Percentiles rank a stretch among this genome's conserved stretches.
These are phyloP conservation scores for Sinocyclocheilus anshuiensis DNA, from an alignment of 2,113 vertebrate genomes.

Conservation along the genomic window DNA sequence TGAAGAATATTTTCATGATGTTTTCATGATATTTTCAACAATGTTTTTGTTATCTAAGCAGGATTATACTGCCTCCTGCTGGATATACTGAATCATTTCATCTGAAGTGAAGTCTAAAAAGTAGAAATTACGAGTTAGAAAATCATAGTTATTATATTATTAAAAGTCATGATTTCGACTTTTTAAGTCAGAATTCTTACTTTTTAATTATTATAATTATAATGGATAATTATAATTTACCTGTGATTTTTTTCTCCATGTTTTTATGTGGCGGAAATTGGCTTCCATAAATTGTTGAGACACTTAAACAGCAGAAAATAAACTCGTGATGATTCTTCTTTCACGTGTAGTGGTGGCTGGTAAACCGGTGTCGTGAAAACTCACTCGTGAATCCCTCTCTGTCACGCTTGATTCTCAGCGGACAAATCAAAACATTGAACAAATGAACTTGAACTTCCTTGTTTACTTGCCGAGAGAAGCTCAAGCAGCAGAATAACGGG, in stretches of 20 bases:
- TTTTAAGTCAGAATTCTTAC: not conserved
- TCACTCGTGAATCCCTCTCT: not conserved
- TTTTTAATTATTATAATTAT: not conserved
- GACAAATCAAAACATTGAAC: not conserved
- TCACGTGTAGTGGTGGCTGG: too few relatives aligned
- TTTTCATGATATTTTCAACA: too few relatives aligned
- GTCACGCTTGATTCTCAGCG: too few relatives aligned
- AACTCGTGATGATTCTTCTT: not conserved
- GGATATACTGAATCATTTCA: conserved; percentile 6
- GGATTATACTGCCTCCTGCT: conserved; percentile 38
- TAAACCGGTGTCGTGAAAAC: not conserved
- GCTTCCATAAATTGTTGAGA: not conserved
- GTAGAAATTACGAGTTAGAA: not conserved
- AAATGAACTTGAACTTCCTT: conserved; percentile 12
- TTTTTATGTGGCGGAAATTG: not conserved
- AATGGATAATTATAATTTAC: too few relatives aligned
- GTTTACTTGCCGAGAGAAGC: conserved; percentile 19
- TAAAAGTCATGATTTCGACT: not conserved
- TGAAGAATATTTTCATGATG: not conserved
- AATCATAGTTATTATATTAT: not conserved
- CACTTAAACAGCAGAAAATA: not conserved
- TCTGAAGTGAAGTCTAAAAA: not conserved
- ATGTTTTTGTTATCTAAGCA: not conserved
- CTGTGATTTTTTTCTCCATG: too few relatives aligned
- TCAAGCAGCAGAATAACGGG: not conserved